Evolutionary conservation across 2,888 invertebrate genomes (phyloP), one percentile per base, ranked within the genome.

Genomic region (Lutraria lutraria): DNA sequence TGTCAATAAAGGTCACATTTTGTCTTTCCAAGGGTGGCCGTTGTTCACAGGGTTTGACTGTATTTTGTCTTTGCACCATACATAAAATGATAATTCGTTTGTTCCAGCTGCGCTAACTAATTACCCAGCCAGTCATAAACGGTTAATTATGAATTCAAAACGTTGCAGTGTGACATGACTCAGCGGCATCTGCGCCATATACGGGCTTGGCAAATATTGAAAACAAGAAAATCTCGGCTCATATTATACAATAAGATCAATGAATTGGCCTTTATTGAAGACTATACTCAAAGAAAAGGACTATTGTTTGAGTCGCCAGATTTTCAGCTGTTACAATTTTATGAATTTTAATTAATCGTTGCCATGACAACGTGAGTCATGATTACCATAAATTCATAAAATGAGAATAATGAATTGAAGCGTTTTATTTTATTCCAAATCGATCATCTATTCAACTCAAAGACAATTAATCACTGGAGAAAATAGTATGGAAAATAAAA

Each of bases 261-360:
- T 76, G 34, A 31, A 0, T 3, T 15, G 31, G 31, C 34, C 13
- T 31, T 16, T 25, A 34, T 15, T 16, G 31, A 25, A 34, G 31
- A 76, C 76, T 31, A 76, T 76, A 19, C 76, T 72, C 29, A 29
- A 76, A 76, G 31, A 34, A 76, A 76, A 34, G 31, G 12, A 34
- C 31, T 15, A 34, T 76, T 21, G 76, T 34, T 31, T 34, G 34
- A 34, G 76, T 76, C 76, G 76, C 29, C 76, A 76, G 76, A 76
- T 76, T 34, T 76, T 76, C 76, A 76, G 76, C 76, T 76, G 76
- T 76, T 76, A 76, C 76, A 31, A 34, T 76, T 76, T 76, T 76
- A 76, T 76, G 76, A 76, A 76, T 76, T 76, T 76, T 76, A 76
- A 76, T 76, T 76, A 76, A 76, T 76, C 15, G 76, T 76, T 76